Base-by-base conservation (phyloP, 2,888 invertebrate species). In the Ophion ellenae region DNA sequence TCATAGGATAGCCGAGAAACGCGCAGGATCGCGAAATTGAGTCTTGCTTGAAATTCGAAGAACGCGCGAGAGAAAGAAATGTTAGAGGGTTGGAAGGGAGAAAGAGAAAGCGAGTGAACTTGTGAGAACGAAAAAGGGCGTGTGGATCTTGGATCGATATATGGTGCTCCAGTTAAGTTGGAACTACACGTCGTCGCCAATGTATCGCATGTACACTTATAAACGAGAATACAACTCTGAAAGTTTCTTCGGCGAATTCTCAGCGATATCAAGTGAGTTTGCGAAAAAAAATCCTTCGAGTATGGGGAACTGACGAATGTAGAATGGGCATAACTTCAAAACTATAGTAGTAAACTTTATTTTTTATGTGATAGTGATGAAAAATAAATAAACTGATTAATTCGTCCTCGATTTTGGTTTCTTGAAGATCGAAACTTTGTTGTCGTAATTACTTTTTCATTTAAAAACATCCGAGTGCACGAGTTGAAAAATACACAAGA, bases 21-120 rank as follows among this genome's bases (percentile, higher is more conserved):
- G 47, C 69, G 40, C 53, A 5, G 66, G 40, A 71, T 76, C 32
- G 84, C 6, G 73, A 53, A 84, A 77, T 84, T 75, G 57, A 53
- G 67, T 80, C 45, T 20, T 24, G 28, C 28, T 57, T 66, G 57
- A 71, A 85, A 81, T 78, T 78, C 74, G 59, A 82, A 85, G 75
- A 75, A 70, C 66, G 82, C 40, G 63, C 59, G 40, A 40, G 40
- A 71, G 70, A 63, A 74, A 74, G 57, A 77, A 45, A 66, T n/a
- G 61, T 14, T n/a, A 24, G 40, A 69, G 69, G 61, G 61, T 40
- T 36, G 63, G 17, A 59, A 80, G 28, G 71, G 61, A 61, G 45
- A 6, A 28, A 47, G 61, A 47, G 61, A 10, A 5, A 36, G 63
- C 53, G n/a, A 40, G 32, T 11, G 36, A 36, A 66, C 53, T 17